Base-by-base conservation (phyloP, 2,888 invertebrate genomes). In the Chymomyza caudatula region DNA sequence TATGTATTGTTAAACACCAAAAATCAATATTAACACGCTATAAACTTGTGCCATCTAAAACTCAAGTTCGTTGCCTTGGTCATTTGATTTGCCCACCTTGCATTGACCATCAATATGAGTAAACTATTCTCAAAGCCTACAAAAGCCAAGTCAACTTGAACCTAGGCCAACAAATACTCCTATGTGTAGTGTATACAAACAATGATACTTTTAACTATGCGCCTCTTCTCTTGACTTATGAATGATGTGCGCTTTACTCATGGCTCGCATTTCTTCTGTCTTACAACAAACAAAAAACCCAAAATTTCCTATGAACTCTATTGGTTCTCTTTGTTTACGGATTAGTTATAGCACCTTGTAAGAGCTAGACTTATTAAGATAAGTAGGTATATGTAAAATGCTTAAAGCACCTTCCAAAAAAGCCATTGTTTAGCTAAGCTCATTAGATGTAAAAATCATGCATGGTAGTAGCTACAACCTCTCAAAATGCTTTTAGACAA, bases 71-170 rank as follows among this genome's bases (percentile, higher is more conserved):
- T 71, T 13, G 44, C 44, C 44, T 4, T n/a, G n/a, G 44, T 47
- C 44, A n/a, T 17, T 47, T 47, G 44, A 47, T 47, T 47, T 47
- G 17, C 59, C 58, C 5, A 67, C 57, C 60, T 68, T 68, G 69
- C 69, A 65, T 69, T 23, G 23, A 23, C 23, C 11, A 11, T 0
- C 8, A 29, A 29, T 8, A 5, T 29, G 29, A 1, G 29, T 29
- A 29, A 29, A 29, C 29, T 29, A 8, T 29, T 2, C 29, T 29
- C 2, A 8, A 5, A 29, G 11, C 3, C 3, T 5, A 25, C 5
- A 37, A 11, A 8, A 11, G 11, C 29, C 8, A 37, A 37, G 29
- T 11, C 11, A 37, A 4, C 29, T 37, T 11, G 29, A 37, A 37
- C 29, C 29, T 37, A 37, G 8, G 29, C 29, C 29, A 37, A 37